Evolutionary conservation across 2,113 vertebrate species (phyloP), one percentile per base, ranked within the genome.

Genomic region (Leucoraja erinaceus): DNA sequence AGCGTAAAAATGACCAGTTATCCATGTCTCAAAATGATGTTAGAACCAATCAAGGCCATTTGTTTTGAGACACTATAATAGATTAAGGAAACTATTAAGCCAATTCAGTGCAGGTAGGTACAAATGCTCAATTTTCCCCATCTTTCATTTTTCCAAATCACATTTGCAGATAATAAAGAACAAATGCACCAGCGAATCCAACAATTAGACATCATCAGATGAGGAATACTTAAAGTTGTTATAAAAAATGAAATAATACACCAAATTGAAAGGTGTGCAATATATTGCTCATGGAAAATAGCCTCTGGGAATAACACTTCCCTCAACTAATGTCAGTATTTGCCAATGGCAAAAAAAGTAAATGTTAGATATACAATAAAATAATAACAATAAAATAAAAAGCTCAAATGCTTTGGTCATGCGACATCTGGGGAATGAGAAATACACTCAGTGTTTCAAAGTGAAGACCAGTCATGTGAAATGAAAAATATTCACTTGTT

Each of bases 1-100:
- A 84, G 81, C 22, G 56, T 59, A 84, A 84, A 28, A 84, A n/a
- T 84, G 54, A 84, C 54, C 81, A 84, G 22, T 84, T 59, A 84
- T 56, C 56, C 81, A 84, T 47, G 38, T 47, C 38, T 47, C 38
- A 47, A 47, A 47, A 25, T 38, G 76, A 11, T 56, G 18, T 83
- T 77, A 25, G 47, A 83, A 83, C 79, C 56, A 83, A 83, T 83
- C 79, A 83, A 18, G 20, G 56, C 79, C 56, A 83, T 25, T 56
- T 83, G 25, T 83, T 47, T 56, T 2, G 79, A 83, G 79, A 56
- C 79, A 8, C 47, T 28, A 38, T 18, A 25, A 38, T 83, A 83
- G 79, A 83, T 83, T 54, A 83, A 83, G 20, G 20, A 33, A 47
- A 79, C 16, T 18, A 16, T 81, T 8, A 83, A 83, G 18, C 16